Base-by-base conservation (phyloP, 2,797 vertebrate genomes). In the Hippoglossus hippoglossus region DNA sequence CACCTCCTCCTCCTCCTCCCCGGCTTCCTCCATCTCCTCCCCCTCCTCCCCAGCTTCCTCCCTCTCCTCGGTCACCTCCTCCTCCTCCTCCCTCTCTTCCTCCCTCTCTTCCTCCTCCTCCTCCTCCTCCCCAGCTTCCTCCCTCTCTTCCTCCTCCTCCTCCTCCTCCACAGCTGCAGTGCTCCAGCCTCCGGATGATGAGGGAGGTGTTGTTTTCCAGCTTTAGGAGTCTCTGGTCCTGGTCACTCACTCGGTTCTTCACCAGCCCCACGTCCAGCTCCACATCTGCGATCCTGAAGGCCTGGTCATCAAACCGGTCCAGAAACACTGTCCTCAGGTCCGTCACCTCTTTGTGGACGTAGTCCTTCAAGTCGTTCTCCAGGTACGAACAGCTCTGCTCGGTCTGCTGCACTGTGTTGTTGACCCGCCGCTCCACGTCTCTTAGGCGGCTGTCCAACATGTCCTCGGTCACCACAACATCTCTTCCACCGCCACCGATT, bases 401-500 rank as follows among this genome's bases (percentile, higher is more conserved):
- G 0, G 93, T 92, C 63, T 75, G 90, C 26, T 93, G 94, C 58
- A 95, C 70, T 0, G 94, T 97, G 79, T 80, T 87, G 51, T 96
- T 96, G 73, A 96, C 75, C 2, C 85, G 84, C 18, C 86, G 80
- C 80, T 97, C 96, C 2, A 96, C 63, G 47, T 94, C 94, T 2
- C 84, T 84, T 22, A 95, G 68, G 10, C 59, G 79, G 19, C 63
- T 62, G 49, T 68, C 86, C 49, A 93, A 66, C 22, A 21, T 31
- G 0, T 87, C 79, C 31, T 92, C 84, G 0, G 70, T 87, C 57
- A 77, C 50, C n/a, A 24, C 18, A 3, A 16, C 13, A 5, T 58
- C 71, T 15, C 46, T 12, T 3, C 71, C 64, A 6, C 26, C 63
- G 41, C 31, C 22, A 1, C 21, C 67, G 0, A 1, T 19, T 52